phyloP scores from a whole-genome alignment of 2,113 vertebrate species.

The Mormyrus iriodes region DNA sequence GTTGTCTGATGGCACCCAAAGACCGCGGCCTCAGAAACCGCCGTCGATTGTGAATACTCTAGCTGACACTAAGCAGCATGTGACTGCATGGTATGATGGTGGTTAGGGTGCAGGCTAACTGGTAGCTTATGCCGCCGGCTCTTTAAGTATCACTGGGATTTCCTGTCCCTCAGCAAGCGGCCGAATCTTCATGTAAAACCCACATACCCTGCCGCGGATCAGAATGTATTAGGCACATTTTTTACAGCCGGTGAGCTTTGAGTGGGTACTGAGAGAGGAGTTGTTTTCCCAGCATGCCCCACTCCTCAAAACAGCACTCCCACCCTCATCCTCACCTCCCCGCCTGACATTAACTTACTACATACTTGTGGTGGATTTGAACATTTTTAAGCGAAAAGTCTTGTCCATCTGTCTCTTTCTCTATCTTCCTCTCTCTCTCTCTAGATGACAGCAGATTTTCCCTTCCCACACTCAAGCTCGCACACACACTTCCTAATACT shows the following conservation, averaged over 20 bases:
- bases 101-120: background rate
- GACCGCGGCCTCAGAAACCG: background rate
- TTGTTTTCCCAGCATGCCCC: background rate
- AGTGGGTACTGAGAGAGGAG: background rate
- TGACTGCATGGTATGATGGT: background rate
- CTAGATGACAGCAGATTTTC: background rate
- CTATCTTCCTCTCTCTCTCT: background rate
- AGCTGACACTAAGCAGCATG: background rate
- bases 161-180: background rate
- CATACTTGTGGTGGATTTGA: background rate
- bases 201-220: background rate
- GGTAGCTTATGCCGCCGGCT: background rate
- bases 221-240: background rate
- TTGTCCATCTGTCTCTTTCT: constrained; percentile 4
- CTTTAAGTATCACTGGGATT: background rate
- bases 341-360: constrained; percentile 10
- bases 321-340: background rate
- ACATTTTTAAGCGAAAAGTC: constrained; percentile 18
- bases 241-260: background rate
- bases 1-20: background rate
- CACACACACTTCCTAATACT: too few species aligned
- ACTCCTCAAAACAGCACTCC: background rate
- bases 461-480: background rate
- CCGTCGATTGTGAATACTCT: background rate
- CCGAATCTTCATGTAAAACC: background rate